These are phyloP conservation scores for Bactericera cockerelli DNA, from an alignment of 1,140 invertebrate species.

Conservation along the genomic window DNA sequence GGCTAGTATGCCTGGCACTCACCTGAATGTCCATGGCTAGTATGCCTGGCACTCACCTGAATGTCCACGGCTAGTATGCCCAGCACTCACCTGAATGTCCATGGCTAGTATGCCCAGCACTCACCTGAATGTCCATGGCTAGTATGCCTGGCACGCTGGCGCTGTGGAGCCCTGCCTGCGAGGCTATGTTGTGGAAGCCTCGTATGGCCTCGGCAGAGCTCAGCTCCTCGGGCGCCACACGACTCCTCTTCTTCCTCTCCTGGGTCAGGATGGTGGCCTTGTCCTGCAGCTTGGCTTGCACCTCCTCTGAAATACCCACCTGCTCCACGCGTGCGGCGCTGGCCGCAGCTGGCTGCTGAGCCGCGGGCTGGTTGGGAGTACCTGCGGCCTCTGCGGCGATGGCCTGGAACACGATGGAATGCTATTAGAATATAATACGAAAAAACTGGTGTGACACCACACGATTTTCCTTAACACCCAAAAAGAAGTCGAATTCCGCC, in stretches of 20 bases:
- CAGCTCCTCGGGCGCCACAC: constrained; percentile 88
- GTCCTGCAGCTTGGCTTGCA: constrained; percentile 80
- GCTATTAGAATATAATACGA: too few species aligned
- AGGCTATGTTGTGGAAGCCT: constrained; percentile 66
- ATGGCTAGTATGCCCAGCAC: too few species aligned
- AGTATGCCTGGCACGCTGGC: constrained; percentile 93
- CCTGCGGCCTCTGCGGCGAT: constrained; percentile 60
- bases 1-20: too few species aligned
- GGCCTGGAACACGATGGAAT: constrained; percentile 33
- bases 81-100: too few species aligned
- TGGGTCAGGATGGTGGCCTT: constrained; percentile 89
- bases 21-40: too few species aligned
- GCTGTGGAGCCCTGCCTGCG: constrained; percentile 91
- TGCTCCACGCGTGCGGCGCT: constrained; percentile 69
- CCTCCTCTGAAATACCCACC: constrained; percentile 75
- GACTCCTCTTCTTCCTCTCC: constrained; percentile 86
- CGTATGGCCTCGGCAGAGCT: constrained; percentile 70
- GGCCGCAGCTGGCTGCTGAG: constrained; percentile 56
- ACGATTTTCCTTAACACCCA: too few species aligned
- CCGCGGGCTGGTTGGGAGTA: constrained; percentile 50
- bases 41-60: too few species aligned
- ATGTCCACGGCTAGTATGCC: too few species aligned
- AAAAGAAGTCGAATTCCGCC: too few species aligned
- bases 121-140: constrained; percentile 75
- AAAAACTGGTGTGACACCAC: too few species aligned